Percentiles rank a stretch among this genome's conserved stretches.
phyloP scores from a whole-genome alignment of 2,113 vertebrate species.

The Thunnus maccoyii region DNA sequence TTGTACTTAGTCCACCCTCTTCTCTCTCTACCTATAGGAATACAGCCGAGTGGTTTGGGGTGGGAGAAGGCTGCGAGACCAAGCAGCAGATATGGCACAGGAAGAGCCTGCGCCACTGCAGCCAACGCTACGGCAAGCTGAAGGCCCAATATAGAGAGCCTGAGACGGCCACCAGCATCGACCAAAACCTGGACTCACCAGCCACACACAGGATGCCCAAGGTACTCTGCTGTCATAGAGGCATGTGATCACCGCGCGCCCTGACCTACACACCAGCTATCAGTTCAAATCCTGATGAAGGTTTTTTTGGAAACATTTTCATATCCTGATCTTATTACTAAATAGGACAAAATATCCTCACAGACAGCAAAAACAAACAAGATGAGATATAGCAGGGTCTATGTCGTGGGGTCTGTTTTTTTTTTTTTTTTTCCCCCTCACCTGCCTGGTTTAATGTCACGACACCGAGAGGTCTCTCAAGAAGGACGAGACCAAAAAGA shows the following conservation, averaged over 20 bases:
- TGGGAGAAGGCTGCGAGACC: slow-evolving; percentile 91
- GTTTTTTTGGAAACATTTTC: not conserved
- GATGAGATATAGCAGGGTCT: not conserved
- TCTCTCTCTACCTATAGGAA: slow-evolving; percentile 79
- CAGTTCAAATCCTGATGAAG: not conserved
- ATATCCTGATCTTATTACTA: not conserved
- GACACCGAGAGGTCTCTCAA: not conserved
- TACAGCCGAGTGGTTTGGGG: slow-evolving; percentile 95
- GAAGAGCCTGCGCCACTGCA: slow-evolving; percentile 95
- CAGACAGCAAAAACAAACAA: not conserved
- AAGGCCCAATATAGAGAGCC: slow-evolving; percentile 92
- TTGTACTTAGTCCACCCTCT: not conserved
- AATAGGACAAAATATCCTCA: not conserved
- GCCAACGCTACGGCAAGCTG: slow-evolving; percentile 93
- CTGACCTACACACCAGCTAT: not conserved
- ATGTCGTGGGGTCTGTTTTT: not conserved
- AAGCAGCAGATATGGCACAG: slow-evolving; percentile 94
- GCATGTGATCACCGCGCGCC: not conserved
- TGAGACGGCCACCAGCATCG: slow-evolving; percentile 89
- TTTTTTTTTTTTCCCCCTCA: no score
- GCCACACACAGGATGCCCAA: slow-evolving; percentile 90
- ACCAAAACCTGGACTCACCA: slow-evolving; percentile 91
- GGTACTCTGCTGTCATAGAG: slow-evolving; percentile 76
- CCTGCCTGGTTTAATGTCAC: not conserved
- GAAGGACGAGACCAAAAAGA: not conserved